Percentiles rank a stretch among this genome's conserved stretches.
phyloP scores from a whole-genome alignment of 2,888 invertebrate genomes.

The Polymixis lichenea region DNA sequence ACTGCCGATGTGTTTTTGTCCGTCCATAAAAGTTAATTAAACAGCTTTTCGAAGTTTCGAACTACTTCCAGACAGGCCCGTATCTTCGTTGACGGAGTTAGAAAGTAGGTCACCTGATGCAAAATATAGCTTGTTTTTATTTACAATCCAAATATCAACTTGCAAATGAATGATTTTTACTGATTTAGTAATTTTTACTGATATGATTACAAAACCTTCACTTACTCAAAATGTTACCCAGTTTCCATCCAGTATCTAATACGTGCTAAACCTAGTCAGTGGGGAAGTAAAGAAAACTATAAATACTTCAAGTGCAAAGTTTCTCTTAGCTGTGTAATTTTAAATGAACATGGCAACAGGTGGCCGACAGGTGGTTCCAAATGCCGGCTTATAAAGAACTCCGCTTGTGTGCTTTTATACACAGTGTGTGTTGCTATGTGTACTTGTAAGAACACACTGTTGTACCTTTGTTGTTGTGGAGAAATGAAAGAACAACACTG shows the following conservation, averaged over 20 bases:
- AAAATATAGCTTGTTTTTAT: background rate
- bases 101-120: too few relatives aligned
- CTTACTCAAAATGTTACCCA: background rate
- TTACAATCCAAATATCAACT: background rate
- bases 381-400: constrained; percentile 43
- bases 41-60: too few relatives aligned
- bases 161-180: background rate
- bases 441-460: constrained; percentile 45
- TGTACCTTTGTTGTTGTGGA: constrained; percentile 27
- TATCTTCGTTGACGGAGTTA: too few relatives aligned
- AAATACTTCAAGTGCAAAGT: constrained; percentile 38
- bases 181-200: background rate
- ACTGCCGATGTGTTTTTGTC: too few relatives aligned
- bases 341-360: constrained; percentile 61
- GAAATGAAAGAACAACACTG: constrained; percentile 25
- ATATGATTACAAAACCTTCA: background rate
- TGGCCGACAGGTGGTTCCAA: constrained; percentile 59
- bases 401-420: constrained; percentile 36
- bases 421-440: constrained; percentile 31
- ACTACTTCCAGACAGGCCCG: too few relatives aligned
- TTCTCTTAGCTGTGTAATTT: constrained; percentile 51
- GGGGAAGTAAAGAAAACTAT: constrained; percentile 37
- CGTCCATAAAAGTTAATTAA: too few relatives aligned
- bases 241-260: background rate
- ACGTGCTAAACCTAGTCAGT: background rate